Evolutionary conservation across 2,113 vertebrate species (phyloP), one percentile per base, ranked within the genome.

Genomic region (Halcyon malimbica): DNA sequence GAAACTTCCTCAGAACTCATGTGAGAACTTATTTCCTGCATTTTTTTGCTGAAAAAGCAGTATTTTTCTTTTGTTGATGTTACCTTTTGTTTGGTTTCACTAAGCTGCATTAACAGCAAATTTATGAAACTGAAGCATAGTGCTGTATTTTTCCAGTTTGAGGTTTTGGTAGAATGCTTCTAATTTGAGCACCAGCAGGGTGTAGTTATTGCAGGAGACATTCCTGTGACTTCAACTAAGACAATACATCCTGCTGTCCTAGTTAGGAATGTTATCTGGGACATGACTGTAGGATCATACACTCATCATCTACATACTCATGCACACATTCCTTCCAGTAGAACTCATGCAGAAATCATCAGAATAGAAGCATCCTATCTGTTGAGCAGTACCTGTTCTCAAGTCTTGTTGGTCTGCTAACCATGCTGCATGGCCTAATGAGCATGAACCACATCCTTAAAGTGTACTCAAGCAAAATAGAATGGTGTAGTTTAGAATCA

Each of bases 381-480:
- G 26, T 39, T 71, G 74, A 71, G 51, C 85, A 60, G 83, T 81
- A 42, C 31, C 53, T 56, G 37, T 64, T 63, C 44, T 79, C 0
- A 0, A 42, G 42, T 71, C 16, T 51, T 81, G 29, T 63, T 59
- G 82, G 16, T 93, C 51, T 87, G 89, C 96, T 97, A 95, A 93
- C 80, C 46, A 1, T 46, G 35, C 75, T 97, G 97, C 95, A 97
- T 93, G 96, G 94, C 87, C 89, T 89, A 25, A 74, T 88, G 16
- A 96, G 97, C 97, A 97, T 96, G 96, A 93, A 26, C 39, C 77
- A 65, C 78, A 56, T 68, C 75, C 88, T 78, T 56, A 3, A 53
- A 50, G 21, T 46, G 57, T 70, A 70, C 71, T 94, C 17, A 5
- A 2, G 68, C 56, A 35, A 71, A 87, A 65, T 4, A 84, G 51